Percentiles rank a stretch among this genome's conserved stretches.
These are phyloP conservation scores for Rhagophthalmus giganteus DNA, from an alignment of 2,888 invertebrate genomes.

Conservation along the genomic window DNA sequence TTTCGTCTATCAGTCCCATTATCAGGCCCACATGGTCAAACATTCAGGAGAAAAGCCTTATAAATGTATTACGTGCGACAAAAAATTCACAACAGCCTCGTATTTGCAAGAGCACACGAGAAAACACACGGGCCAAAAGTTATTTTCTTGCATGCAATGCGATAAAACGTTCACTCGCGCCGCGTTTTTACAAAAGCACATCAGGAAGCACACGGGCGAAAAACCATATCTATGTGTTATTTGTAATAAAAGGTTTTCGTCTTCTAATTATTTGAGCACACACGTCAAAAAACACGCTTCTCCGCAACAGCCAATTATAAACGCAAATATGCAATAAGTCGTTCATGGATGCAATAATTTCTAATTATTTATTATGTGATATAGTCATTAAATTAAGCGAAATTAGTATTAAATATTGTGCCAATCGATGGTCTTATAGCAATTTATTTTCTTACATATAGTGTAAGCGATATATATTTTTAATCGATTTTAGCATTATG, in stretches of 20 bases:
- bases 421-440: no score
- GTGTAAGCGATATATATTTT: no score
- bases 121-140: slow-evolving; percentile 26
- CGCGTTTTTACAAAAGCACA: slow-evolving; percentile 25
- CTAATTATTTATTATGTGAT: neutral
- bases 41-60: slow-evolving; percentile 36
- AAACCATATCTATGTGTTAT: slow-evolving; percentile 27
- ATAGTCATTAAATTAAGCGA: no score
- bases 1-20: slow-evolving; percentile 49
- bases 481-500: no score
- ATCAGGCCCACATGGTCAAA: slow-evolving; percentile 49
- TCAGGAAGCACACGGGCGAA: slow-evolving; percentile 28
- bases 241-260: slow-evolving; percentile 29
- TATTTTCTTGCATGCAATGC: slow-evolving; percentile 25
- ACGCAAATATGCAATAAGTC: slow-evolving; percentile 38
- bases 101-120: slow-evolving; percentile 27
- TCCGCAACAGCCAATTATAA: slow-evolving; percentile 14
- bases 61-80: slow-evolving; percentile 24
- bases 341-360: neutral
- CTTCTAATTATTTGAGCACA: slow-evolving; percentile 29
- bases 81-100: slow-evolving; percentile 27
- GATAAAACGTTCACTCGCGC: slow-evolving; percentile 27
- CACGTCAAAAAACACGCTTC: slow-evolving; percentile 28
- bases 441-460: no score
- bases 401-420: no score